Conservation (phyloP, 2,113 vertebrate species). For the Corydoras maculifer region DNA sequence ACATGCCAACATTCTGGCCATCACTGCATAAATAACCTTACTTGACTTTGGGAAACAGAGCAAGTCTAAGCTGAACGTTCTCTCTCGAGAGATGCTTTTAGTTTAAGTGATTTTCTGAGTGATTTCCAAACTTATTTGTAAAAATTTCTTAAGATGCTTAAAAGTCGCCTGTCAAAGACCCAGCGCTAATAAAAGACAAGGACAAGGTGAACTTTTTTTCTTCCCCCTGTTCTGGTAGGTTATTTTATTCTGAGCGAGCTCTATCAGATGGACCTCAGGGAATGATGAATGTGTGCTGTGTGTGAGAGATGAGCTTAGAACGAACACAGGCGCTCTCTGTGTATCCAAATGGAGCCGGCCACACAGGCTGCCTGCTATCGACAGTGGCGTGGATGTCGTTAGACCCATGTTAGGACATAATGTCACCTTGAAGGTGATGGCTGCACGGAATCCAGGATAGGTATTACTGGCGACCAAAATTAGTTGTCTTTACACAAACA, state of each 20-base stretch:
- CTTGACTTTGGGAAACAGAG: too few relatives aligned
- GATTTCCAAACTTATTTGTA: not conserved
- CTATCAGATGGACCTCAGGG: not conserved
- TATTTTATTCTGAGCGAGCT: conserved; percentile 16
- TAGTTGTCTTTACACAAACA: too few relatives aligned
- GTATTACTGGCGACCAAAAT: too few relatives aligned
- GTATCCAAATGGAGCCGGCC: conserved; percentile 8
- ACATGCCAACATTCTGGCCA: too few relatives aligned
- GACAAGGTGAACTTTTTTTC: conserved; percentile 1
- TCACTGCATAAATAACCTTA: too few relatives aligned
- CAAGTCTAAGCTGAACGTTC: too few relatives aligned
- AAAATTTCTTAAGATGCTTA: not conserved
- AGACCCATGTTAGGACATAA: conserved; percentile 8
- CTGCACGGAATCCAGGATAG: not conserved
- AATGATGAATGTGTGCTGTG: not conserved
- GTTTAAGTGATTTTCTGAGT: not conserved
- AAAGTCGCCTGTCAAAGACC: not conserved
- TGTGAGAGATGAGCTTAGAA: conserved; percentile 18
- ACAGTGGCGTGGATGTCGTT: conserved; percentile 9
- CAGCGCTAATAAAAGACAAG: not conserved
- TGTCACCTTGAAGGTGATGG: conserved; percentile 26
- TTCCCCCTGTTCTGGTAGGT: not conserved
- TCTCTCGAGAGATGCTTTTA: too few relatives aligned
- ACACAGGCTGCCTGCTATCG: conserved; percentile 7
- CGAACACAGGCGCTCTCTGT: conserved; percentile 8